Percentiles rank a stretch among this genome's conserved stretches.
phyloP scores from a whole-genome alignment of 23 tunicate genomes.

The Diplosoma virens region DNA sequence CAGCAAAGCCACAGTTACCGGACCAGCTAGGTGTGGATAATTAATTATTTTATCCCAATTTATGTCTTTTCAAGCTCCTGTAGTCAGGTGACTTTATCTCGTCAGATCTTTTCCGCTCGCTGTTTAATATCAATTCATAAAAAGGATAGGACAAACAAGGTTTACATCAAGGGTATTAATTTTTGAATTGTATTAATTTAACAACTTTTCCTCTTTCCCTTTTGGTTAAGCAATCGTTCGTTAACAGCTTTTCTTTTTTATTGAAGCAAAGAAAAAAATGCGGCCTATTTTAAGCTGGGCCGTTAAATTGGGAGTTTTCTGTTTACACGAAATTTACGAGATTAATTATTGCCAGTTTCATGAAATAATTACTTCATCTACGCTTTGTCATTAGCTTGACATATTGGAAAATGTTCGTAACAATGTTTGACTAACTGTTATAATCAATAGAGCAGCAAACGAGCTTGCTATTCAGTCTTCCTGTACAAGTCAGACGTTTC shows the following conservation, averaged over 20 bases:
- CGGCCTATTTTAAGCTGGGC: neutral
- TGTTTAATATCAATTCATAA: no score
- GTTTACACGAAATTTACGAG: conserved; percentile 41
- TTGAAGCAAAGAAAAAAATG: neutral
- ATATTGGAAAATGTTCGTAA: neutral
- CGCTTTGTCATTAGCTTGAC: conserved; percentile 7
- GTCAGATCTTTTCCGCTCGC: no score
- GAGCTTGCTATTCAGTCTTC: neutral
- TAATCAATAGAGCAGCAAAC: conserved; percentile 13
- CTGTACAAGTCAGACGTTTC: neutral
- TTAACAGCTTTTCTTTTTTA: neutral
- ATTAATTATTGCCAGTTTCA: conserved; percentile 34
- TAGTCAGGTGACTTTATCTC: no score
- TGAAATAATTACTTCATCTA: conserved; percentile 35
- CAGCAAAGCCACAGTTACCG: no score
- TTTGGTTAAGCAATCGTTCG: neutral
- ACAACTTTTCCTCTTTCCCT: neutral
- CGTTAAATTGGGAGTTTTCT: conserved; percentile 31
- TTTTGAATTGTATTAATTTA: neutral
- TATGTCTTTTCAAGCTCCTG: no score
- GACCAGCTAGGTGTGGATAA: no score
- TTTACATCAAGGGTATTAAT: no score
- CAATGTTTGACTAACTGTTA: conserved; percentile 8
- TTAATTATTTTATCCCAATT: no score
- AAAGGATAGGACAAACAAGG: no score